These are phyloP conservation scores for Antedon mediterranea DNA, from an alignment of 53 echinoderm and acorn worm species.

Conservation along the genomic window DNA sequence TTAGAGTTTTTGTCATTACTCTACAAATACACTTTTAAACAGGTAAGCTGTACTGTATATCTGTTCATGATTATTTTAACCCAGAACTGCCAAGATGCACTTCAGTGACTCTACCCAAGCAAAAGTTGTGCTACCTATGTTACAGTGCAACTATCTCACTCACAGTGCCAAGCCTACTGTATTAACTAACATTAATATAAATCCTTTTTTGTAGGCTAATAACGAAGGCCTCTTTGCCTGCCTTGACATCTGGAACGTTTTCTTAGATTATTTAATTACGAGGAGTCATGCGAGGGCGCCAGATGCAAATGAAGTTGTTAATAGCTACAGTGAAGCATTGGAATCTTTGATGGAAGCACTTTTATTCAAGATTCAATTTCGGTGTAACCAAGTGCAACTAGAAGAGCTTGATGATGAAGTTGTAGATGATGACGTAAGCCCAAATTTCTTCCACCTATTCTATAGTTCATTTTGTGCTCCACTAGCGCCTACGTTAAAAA, in stretches of 20 bases:
- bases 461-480: too few species aligned
- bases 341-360: conserved; percentile 78
- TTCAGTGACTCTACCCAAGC: too few species aligned
- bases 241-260: conserved; percentile 90
- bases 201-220: conserved; percentile 36
- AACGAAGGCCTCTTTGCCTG: conserved; percentile 84
- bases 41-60: conserved; percentile 49
- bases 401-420: conserved; percentile 93
- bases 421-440: conserved; percentile 83
- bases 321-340: conserved; percentile 91
- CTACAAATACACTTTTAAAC: conserved; percentile 98
- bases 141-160: too few species aligned
- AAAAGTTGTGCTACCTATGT: too few species aligned
- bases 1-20: conserved; percentile 80
- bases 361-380: conserved; percentile 81
- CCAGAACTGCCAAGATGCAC: too few species aligned
- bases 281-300: conserved; percentile 53
- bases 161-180: too few species aligned
- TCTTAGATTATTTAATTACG: conserved; percentile 83
- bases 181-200: background rate
- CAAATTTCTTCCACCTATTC: too few species aligned
- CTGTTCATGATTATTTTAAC: too few species aligned
- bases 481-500: too few species aligned
- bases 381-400: conserved; percentile 88
- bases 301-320: conserved; percentile 48